phyloP scores from a whole-genome alignment of 30 jellyfish, hydroid and myxozoan species.

The Phacellophora camtschatica region DNA sequence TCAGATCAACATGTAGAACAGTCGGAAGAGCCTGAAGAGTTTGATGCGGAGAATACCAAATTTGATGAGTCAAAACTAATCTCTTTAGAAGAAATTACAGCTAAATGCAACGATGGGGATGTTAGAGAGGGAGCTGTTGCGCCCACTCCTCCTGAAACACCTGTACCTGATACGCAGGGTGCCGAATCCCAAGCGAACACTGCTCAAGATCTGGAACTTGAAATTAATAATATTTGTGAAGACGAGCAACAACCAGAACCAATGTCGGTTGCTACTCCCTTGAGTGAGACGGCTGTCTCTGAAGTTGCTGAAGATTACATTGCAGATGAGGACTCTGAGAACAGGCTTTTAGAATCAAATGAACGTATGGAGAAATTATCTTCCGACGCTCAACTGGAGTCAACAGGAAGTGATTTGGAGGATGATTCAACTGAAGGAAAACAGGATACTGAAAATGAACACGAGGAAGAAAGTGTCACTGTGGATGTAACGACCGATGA shows the following conservation, averaged over 20 bases:
- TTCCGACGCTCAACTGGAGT: too few species aligned
- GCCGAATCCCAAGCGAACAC: neutral
- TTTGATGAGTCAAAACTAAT: constrained; percentile 44
- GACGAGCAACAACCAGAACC: neutral
- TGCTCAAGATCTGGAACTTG: neutral
- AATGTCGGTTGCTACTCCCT: constrained; percentile 18
- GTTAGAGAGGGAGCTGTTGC: constrained; percentile 70
- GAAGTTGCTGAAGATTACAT: neutral
- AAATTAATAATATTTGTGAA: too few species aligned
- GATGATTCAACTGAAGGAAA: too few species aligned
- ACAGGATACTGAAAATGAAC: too few species aligned
- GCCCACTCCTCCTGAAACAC: constrained; percentile 73
- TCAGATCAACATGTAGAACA: neutral
- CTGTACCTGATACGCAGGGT: constrained; percentile 39
- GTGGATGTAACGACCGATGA: too few species aligned
- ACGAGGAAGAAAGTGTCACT: too few species aligned
- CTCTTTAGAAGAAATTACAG: constrained; percentile 55
- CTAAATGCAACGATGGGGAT: constrained; percentile 54
- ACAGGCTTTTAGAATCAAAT: too few species aligned
- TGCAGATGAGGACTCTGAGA: neutral
- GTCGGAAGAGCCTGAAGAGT: constrained; percentile 3
- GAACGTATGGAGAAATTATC: too few species aligned
- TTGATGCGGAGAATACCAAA: constrained; percentile 20
- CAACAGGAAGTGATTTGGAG: too few species aligned
- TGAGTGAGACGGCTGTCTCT: neutral